A percentile compares a stretch with the other conserved stretches of the same genome.
phyloP scores from a whole-genome alignment of 2,113 vertebrate species.

The Mesembrinibis cayennensis region DNA sequence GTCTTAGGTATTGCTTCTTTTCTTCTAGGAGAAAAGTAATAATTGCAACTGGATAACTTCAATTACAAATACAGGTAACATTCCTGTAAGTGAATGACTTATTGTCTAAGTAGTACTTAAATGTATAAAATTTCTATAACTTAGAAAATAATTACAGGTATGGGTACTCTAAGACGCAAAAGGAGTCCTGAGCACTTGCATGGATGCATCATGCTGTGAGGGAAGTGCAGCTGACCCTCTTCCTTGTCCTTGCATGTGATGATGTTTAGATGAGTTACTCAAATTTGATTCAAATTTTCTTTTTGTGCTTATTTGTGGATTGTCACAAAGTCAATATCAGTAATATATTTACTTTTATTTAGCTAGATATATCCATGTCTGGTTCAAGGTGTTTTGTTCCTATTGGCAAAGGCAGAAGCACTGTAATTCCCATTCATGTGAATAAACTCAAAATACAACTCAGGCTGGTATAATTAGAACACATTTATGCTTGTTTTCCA shows the following conservation, averaged over 20 bases:
- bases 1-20: conserved; percentile 21
- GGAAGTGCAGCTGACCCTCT: neutral
- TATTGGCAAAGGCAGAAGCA: conserved; percentile 59
- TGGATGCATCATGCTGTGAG: neutral
- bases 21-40: neutral
- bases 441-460: conserved; percentile 62
- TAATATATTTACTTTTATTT: neutral
- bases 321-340: neutral
- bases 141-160: conserved; percentile 18
- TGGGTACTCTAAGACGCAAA: neutral
- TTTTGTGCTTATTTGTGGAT: neutral
- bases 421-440: conserved; percentile 19
- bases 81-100: conserved; percentile 23
- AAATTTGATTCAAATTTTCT: neutral
- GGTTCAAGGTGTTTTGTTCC: conserved; percentile 65
- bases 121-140: neutral
- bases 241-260: neutral
- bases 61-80: neutral
- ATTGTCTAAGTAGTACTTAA: neutral
- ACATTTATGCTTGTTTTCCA: conserved; percentile 61
- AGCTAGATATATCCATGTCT: conserved; percentile 29
- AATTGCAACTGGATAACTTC: neutral
- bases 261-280: neutral
- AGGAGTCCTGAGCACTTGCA: neutral
- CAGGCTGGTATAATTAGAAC: conserved; percentile 63